Evolutionary conservation across 2,888 invertebrate species (phyloP), one percentile per base, ranked within the genome.

Genomic region (Globia sparganii): DNA sequence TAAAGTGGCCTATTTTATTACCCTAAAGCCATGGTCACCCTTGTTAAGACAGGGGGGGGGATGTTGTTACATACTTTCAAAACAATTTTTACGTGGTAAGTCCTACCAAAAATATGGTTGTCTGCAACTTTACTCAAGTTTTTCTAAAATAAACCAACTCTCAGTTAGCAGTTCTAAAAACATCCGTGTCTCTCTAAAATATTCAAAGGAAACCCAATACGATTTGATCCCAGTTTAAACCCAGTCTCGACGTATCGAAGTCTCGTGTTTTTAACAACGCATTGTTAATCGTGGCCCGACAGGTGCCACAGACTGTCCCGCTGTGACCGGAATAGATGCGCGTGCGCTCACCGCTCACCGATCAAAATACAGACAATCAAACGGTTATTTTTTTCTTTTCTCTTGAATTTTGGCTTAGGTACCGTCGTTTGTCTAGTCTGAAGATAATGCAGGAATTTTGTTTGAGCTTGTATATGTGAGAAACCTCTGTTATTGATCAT

Each of bases 241-340:
- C 18, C 31, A 37, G 31, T 61, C 61, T 40, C 18, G 34, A 66
- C 62, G 72, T 69, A 87, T 88, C 80, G 77, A 80, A 87, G 79
- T 83, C 83, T 81, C 76, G 71, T 86, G 86, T 84, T 84, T 84
- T 84, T 84, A 78, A 77, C 76, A 75, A 21, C 77, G 88, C 84
- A 87, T 87, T 85, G 87, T 87, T 87, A 84, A 84, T 84, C 79
- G 83, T 56, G 61, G 31, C 80, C 79, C 87, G 87, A 87, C 87
- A 87, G 87, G 87, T 87, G 87, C 87, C 87, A 62, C 58, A 46
- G 34, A 59, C 74, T 59, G 81, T 61, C 59, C 77, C 70, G 76
- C 56, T 78, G 83, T 37, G 83, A 75, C 88, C 76, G 88, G 87
- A 87, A 87, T 87, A 87, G 87, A 78, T 43, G 77, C 82, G 84